Conservation (phyloP, 2,113 vertebrate genomes). For the Crotalus viridis region DNA sequence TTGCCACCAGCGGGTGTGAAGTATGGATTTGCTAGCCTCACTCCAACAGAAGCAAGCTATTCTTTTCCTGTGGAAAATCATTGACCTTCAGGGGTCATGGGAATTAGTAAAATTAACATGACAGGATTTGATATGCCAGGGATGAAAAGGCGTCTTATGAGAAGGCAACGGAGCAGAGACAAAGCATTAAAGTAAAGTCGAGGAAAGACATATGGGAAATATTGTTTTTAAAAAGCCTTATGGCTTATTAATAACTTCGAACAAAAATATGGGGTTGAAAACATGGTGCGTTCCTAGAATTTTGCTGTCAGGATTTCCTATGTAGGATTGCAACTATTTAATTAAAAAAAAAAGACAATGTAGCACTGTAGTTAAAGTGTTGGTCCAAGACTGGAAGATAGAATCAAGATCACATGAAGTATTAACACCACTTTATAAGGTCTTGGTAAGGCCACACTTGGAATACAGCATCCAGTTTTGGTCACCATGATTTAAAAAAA, state of each 20-base stretch:
- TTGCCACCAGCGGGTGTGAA: background rate
- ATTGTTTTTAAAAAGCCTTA: background rate
- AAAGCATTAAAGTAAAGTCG: background rate
- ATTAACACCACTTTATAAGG: background rate
- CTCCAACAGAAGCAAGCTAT: no score
- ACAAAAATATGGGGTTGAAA: background rate
- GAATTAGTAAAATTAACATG: background rate
- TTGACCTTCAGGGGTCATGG: background rate
- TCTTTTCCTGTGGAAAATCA: background rate
- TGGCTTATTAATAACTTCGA: background rate
- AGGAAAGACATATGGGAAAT: background rate
- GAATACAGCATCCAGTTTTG: background rate
- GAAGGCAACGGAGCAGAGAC: background rate
- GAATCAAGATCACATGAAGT: background rate
- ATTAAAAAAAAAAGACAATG: background rate
- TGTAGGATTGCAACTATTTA: background rate
- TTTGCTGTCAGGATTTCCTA: background rate
- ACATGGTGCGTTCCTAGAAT: background rate
- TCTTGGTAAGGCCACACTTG: background rate
- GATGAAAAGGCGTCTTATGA: background rate
- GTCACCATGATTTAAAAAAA: background rate
- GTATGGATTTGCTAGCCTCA: background rate
- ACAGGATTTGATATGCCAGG: background rate
- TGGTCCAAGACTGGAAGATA: background rate
- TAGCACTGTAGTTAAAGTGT: background rate